Evolutionary conservation across 2,113 vertebrate species (phyloP), one percentile per base, ranked within the genome.

Genomic region (Penelope pileata): DNA sequence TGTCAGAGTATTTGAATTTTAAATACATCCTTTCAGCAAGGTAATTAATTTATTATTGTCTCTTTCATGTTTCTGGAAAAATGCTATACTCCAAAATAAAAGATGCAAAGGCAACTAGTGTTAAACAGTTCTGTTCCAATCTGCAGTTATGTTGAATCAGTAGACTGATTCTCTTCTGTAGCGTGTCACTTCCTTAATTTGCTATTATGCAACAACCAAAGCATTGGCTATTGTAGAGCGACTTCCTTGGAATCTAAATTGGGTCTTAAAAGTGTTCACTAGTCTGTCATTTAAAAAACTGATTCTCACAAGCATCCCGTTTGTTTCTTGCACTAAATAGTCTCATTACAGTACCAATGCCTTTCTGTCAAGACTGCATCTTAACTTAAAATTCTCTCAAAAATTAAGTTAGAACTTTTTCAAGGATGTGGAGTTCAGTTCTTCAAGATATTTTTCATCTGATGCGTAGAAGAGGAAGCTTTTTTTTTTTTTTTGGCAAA

Each of bases 1-100:
- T 36, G 17, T 47, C 62, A 1, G 2, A 32, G 3, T 84, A 26
- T 48, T 43, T 81, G 42, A 18, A 78, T 53, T 42, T 48, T 81
- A 30, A 2, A 4, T 47, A 43, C 4, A 6, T 66, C 0, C 0
- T 66, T 86, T 36, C 36, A 79, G 26, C 5, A 45, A 68, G 8
- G 4, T 32, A 50, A 70, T 59, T 67, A 14, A 34, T 87, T 69
- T 0, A 32, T 40, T 67, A 2, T 51, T 72, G 0, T 56, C 19
- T 86, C 63, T 73, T 66, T 67, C 30, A 78, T 42, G 6, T 54
- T 86, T 64, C 26, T 66, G 47, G 32, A 80, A 47, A 51, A 63
- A 32, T 36, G 7, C 12, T 72, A 8, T 12, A 29, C 10, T 54
- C 69, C 40, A 32, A 75, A 83, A 54, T 58, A 68, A 68, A 18